phyloP scores from a whole-genome alignment of 2,113 vertebrate species.

The Scartelaos histophorus region DNA sequence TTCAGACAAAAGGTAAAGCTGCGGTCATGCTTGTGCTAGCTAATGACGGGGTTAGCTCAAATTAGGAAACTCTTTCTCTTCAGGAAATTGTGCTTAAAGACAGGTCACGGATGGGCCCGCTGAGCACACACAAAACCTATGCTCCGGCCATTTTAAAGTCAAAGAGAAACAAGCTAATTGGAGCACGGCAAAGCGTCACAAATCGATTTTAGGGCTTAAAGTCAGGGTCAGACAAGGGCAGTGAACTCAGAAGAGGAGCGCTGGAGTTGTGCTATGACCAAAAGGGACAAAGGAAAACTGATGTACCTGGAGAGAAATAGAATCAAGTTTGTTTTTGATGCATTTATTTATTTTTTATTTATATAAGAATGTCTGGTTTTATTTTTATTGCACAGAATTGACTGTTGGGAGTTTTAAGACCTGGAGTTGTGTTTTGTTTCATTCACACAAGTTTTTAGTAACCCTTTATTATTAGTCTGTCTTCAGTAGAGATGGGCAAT shows the following conservation, averaged over 20 bases:
- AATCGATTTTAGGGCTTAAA: conserved; percentile 45
- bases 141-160: conserved; percentile 47
- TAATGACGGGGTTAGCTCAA: conserved; percentile 74
- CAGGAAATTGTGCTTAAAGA: conserved; percentile 80
- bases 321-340: conserved; percentile 1
- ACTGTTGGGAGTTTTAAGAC: too few species aligned
- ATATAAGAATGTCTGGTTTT: neutral
- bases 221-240: conserved; percentile 37
- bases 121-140: conserved; percentile 61
- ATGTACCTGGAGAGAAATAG: neutral
- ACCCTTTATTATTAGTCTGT: too few species aligned
- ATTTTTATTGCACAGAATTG: too few species aligned
- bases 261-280: conserved; percentile 9
- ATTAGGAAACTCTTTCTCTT: conserved; percentile 70
- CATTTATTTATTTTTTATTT: neutral
- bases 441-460: too few species aligned
- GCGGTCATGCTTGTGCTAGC: conserved; percentile 74
- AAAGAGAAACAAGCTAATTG: conserved; percentile 43
- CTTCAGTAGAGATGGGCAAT: too few species aligned
- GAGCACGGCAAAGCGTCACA: conserved; percentile 33
- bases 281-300: conserved; percentile 1
- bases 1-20: conserved; percentile 74
- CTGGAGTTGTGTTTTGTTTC: too few species aligned
- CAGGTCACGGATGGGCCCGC: conserved; percentile 69
- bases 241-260: conserved; percentile 16